Evolutionary conservation across 2,888 invertebrate genomes (phyloP).

Genomic region (Dynastes tityus): DNA sequence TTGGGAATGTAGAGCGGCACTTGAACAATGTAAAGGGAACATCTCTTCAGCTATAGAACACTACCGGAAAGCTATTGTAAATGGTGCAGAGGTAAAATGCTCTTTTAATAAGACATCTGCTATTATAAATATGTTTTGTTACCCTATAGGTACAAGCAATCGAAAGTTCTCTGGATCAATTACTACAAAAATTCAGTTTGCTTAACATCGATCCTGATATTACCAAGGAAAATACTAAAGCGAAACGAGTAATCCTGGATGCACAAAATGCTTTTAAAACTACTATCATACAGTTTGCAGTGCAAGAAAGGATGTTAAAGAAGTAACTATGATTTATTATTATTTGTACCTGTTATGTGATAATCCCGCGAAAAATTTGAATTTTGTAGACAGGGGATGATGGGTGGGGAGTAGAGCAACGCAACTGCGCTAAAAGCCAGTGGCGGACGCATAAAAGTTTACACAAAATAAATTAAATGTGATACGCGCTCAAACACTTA

Average conservation of each 20-base stretch:
- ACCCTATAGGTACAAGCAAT: slow-evolving; percentile 70
- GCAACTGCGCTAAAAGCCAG: no score
- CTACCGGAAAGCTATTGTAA: slow-evolving; percentile 74
- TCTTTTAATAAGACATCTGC: background rate
- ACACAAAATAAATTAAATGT: no score
- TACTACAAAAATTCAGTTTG: slow-evolving; percentile 75
- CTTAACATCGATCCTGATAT: slow-evolving; percentile 71
- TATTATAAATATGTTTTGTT: background rate
- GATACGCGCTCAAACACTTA: no score
- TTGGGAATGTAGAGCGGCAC: slow-evolving; percentile 76
- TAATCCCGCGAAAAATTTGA: background rate
- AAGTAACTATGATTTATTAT: slow-evolving; percentile 54
- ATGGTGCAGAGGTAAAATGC: slow-evolving; percentile 73
- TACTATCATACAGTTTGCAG: slow-evolving; percentile 75
- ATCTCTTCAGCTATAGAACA: slow-evolving; percentile 74
- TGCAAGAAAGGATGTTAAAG: slow-evolving; percentile 67
- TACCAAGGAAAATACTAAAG: slow-evolving; percentile 58
- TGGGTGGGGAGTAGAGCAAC: no score
- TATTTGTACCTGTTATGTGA: background rate
- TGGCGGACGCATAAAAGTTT: no score
- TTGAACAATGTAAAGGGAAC: slow-evolving; percentile 74
- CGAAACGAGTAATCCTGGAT: slow-evolving; percentile 67
- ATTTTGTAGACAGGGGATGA: background rate
- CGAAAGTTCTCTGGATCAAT: slow-evolving; percentile 73
- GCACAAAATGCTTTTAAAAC: slow-evolving; percentile 76